A percentile compares a stretch with the other conserved stretches of the same genome.
Evolutionary conservation across 2,113 vertebrate genomes (phyloP).

Genomic region (Miniopterus natalensis): DNA sequence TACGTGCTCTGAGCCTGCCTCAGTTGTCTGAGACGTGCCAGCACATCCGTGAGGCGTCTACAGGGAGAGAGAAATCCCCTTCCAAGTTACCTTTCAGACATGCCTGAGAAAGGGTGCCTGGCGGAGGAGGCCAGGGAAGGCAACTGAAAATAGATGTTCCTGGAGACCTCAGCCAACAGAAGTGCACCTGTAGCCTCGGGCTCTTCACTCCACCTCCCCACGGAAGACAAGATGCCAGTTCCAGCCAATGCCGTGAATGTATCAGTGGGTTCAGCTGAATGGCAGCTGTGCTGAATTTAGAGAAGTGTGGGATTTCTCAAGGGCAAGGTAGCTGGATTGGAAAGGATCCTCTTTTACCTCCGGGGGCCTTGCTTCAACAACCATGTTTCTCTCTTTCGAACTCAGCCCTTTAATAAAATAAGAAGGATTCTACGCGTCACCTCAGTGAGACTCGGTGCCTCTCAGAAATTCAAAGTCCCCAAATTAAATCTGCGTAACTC

Average conservation of each 20-base stretch:
- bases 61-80: background rate
- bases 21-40: background rate
- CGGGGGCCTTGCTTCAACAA: slow-evolving; percentile 1
- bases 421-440: slow-evolving; percentile 9
- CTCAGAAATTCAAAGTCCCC: slow-evolving; percentile 62
- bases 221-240: slow-evolving; percentile 10
- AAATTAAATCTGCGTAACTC: slow-evolving; percentile 34
- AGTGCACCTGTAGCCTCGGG: background rate
- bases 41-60: background rate
- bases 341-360: slow-evolving; percentile 48
- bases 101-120: background rate
- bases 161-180: background rate
- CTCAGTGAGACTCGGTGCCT: background rate
- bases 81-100: slow-evolving; percentile 33
- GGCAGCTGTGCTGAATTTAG: slow-evolving; percentile 17
- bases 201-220: background rate
- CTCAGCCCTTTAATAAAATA: slow-evolving; percentile 46
- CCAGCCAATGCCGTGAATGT: background rate
- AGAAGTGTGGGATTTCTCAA: slow-evolving; percentile 61
- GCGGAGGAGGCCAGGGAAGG: background rate
- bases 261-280: background rate
- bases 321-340: slow-evolving; percentile 11
- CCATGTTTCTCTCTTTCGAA: slow-evolving; percentile 28
- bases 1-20: background rate
- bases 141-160: background rate